phyloP scores from a whole-genome alignment of 2,113 vertebrate genomes.

The Lepisosteus osseus region DNA sequence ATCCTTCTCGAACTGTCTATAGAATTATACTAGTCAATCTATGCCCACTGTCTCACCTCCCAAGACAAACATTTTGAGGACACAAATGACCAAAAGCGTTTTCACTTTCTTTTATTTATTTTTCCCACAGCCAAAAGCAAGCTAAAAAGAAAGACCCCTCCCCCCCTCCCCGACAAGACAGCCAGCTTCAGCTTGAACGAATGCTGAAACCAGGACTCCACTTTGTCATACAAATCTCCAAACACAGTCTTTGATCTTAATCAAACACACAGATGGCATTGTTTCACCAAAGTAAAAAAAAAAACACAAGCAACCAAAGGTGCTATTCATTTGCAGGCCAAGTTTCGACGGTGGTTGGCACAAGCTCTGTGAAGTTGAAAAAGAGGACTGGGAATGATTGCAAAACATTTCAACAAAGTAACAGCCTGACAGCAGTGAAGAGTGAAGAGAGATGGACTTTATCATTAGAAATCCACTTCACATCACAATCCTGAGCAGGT shows the following conservation, averaged over 20 bases:
- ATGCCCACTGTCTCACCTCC: no score
- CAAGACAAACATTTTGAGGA: background rate
- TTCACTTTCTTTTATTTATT: background rate
- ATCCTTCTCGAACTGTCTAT: no score
- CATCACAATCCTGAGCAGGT: background rate
- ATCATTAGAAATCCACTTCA: background rate
- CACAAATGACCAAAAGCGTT: background rate
- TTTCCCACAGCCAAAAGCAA: background rate
- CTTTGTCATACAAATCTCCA: conserved; percentile 7
- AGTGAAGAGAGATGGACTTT: background rate
- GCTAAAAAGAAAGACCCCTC: background rate
- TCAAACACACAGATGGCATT: conserved; percentile 9
- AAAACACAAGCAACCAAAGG: background rate
- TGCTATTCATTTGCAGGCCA: background rate
- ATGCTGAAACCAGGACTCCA: background rate
- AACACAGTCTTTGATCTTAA: conserved; percentile 1
- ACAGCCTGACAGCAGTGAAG: background rate
- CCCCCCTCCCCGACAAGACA: background rate
- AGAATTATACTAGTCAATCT: no score
- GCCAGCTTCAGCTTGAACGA: background rate
- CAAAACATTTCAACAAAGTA: background rate
- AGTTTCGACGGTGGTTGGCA: background rate
- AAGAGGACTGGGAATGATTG: background rate
- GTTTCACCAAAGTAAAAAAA: background rate
- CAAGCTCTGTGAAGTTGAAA: no score